Evolutionary conservation across 2,113 vertebrate species (phyloP).

Genomic region (Accipiter cooperii): DNA sequence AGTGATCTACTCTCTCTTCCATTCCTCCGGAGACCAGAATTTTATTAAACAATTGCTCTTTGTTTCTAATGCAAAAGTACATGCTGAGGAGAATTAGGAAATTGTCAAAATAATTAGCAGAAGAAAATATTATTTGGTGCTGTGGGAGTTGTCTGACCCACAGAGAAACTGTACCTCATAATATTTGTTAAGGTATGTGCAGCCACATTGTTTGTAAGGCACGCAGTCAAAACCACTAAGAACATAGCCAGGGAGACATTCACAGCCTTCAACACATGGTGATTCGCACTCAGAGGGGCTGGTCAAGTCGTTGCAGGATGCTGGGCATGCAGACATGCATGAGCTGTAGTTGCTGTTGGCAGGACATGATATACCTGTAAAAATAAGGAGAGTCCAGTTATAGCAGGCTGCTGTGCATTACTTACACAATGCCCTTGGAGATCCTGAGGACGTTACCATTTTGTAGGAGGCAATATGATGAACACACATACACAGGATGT

Average conservation of each 20-base stretch:
- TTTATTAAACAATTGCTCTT: background rate
- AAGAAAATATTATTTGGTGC: background rate
- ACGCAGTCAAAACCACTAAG: conserved; percentile 62
- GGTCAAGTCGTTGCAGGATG: conserved; percentile 55
- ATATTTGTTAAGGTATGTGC: conserved; percentile 56
- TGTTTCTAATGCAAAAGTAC: background rate
- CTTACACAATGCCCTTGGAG: background rate
- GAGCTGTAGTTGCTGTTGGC: conserved; percentile 60
- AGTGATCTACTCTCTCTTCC: background rate
- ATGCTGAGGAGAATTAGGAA: background rate
- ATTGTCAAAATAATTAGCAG: background rate
- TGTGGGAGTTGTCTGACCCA: background rate
- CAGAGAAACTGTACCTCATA: conserved; percentile 26
- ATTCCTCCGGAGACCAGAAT: background rate
- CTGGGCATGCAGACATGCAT: conserved; percentile 62
- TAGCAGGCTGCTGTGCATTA: background rate
- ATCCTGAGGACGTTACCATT: background rate
- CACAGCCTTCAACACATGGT: conserved; percentile 64
- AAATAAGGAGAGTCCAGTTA: background rate
- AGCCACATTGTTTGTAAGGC: conserved; percentile 67
- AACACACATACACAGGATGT: background rate
- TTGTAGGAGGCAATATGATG: background rate
- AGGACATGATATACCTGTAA: conserved; percentile 39
- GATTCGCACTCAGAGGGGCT: conserved; percentile 55
- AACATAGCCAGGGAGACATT: conserved; percentile 65